A percentile compares a stretch with the other conserved stretches of the same genome.
Conservation (phyloP, 2,888 invertebrate species). For the Acronicta aceris region DNA sequence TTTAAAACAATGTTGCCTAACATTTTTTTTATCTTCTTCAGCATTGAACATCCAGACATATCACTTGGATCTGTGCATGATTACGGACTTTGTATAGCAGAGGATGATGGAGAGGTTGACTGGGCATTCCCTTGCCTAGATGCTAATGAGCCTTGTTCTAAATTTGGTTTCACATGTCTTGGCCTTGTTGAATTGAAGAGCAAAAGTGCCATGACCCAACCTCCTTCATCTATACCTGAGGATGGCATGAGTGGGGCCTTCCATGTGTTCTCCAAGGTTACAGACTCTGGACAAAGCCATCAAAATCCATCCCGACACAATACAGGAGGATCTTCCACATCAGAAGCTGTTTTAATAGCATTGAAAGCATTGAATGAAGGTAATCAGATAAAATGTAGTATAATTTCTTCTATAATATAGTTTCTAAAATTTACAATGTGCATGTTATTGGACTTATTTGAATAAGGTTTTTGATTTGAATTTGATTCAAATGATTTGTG, state of each 20-base stretch:
- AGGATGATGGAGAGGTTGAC: constrained; percentile 98
- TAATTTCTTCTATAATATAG: background rate
- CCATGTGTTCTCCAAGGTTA: constrained; percentile 75
- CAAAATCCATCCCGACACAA: constrained; percentile 77
- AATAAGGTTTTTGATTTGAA: no score
- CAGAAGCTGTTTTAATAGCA: constrained; percentile 81
- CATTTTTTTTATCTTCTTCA: constrained; percentile 62
- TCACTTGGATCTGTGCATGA: constrained; percentile 90
- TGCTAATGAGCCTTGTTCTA: constrained; percentile 95
- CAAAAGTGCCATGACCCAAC: constrained; percentile 67
- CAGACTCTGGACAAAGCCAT: constrained; percentile 77
- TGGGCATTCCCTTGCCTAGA: constrained; percentile 97
- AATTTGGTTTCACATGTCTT: constrained; percentile 97
- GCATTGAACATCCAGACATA: constrained; percentile 91
- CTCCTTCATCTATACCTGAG: constrained; percentile 78
- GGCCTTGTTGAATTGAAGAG: constrained; percentile 94
- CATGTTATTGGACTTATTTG: no score
- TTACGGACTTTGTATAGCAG: constrained; percentile 97
- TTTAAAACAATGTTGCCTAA: background rate
- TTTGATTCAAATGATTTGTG: no score
- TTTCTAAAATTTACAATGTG: background rate
- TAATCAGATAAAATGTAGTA: constrained; percentile 35
- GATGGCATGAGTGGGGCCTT: constrained; percentile 76
- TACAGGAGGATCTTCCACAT: constrained; percentile 83
- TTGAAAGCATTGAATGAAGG: constrained; percentile 85